A percentile compares a stretch with the other conserved stretches of the same genome.
Evolutionary conservation across 2,797 vertebrate species (phyloP).

Genomic region (Fundulus diaphanus): DNA sequence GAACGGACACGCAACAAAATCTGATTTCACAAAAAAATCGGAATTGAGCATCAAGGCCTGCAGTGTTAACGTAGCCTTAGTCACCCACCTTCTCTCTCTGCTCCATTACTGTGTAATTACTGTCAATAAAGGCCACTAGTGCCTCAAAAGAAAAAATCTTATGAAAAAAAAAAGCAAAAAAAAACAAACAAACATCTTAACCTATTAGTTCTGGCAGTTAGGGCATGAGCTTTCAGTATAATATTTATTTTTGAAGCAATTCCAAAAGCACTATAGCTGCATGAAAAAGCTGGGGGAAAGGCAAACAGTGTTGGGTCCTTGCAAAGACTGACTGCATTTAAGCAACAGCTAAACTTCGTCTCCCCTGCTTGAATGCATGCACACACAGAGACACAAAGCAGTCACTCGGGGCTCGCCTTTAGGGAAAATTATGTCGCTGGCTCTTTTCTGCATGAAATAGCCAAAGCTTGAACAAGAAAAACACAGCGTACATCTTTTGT

Average conservation of each 20-base stretch:
- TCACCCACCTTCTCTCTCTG: too few species aligned
- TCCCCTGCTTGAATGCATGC: neutral
- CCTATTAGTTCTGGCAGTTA: neutral
- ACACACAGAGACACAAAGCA: neutral
- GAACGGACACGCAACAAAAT: too few species aligned
- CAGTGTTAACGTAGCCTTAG: too few species aligned
- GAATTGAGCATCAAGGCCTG: too few species aligned
- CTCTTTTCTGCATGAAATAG: constrained; percentile 1
- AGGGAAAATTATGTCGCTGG: neutral
- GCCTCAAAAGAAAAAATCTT: neutral
- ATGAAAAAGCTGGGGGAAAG: neutral
- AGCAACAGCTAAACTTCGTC: neutral
- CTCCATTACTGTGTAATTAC: neutral
- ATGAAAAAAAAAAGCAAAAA: neutral
- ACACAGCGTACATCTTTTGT: neutral
- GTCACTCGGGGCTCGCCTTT: neutral
- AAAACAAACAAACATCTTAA: neutral
- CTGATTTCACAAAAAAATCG: too few species aligned
- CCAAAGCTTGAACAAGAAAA: neutral
- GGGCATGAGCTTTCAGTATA: too few species aligned
- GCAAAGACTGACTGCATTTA: neutral
- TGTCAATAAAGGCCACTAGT: neutral
- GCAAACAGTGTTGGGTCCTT: neutral
- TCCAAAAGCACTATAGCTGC: neutral
- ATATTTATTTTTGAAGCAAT: neutral